phyloP scores from a whole-genome alignment of 1,140 invertebrate genomes.

The Steinernema khuongi region DNA sequence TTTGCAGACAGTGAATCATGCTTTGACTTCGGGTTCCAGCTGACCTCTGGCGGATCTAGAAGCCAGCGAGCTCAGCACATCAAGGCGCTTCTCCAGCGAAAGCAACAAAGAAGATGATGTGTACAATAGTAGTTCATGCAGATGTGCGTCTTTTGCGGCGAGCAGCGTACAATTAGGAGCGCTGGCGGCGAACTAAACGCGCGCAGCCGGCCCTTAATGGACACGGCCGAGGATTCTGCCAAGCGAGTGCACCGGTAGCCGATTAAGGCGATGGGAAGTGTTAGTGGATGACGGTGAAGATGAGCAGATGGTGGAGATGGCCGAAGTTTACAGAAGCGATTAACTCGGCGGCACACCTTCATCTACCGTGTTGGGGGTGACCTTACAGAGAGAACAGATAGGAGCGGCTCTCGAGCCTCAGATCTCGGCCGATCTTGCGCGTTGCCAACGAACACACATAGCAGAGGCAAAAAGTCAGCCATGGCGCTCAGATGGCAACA shows the following conservation, averaged over 20 bases:
- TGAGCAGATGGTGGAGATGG: conserved; percentile 3
- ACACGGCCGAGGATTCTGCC: not conserved
- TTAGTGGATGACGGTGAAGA: conserved; percentile 7
- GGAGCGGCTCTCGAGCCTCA: conserved; percentile 4
- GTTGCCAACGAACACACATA: not conserved
- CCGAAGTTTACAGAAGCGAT: conserved; percentile 12
- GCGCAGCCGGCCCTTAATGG: not conserved
- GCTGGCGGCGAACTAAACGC: not conserved
- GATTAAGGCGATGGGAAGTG: not conserved
- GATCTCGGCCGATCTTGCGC: conserved; percentile 10
- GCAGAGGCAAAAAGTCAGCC: too few relatives aligned
- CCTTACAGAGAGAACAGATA: conserved; percentile 12
- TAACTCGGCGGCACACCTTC: conserved; percentile 14
- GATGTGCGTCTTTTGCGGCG: conserved; percentile 1
- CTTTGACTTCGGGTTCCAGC: too few relatives aligned
- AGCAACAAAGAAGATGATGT: not conserved
- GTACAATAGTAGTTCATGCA: conserved; percentile 7
- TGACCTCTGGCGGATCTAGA: not conserved
- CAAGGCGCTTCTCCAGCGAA: not conserved
- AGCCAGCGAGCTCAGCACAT: not conserved
- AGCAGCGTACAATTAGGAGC: not conserved
- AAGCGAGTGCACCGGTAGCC: not conserved
- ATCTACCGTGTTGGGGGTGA: conserved; percentile 15
- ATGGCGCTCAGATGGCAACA: not conserved
- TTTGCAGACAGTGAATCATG: too few relatives aligned